A percentile compares a stretch with the other conserved stretches of the same genome.
Conservation (phyloP, 2,113 vertebrate species). For the Perca schrenkii region DNA sequence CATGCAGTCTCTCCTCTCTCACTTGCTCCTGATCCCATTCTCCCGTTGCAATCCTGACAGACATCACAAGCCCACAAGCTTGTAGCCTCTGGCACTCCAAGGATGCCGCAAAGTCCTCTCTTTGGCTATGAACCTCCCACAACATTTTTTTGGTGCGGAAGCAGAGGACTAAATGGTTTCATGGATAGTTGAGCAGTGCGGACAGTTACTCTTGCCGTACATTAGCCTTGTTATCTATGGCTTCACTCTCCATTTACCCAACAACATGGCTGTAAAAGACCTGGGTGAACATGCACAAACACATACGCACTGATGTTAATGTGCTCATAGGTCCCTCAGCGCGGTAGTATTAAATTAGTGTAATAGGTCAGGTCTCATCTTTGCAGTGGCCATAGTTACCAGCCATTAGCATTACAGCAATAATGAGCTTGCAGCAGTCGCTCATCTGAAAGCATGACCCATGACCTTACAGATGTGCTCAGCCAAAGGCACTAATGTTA, state of each 20-base stretch:
- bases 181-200: conserved; percentile 60
- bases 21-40: conserved; percentile 58
- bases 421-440: conserved; percentile 64
- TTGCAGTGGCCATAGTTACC: conserved; percentile 54
- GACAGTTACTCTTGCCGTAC: conserved; percentile 51
- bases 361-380: conserved; percentile 73
- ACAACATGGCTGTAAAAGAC: conserved; percentile 51
- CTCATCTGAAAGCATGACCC: conserved; percentile 65
- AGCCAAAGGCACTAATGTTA: conserved; percentile 49
- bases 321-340: conserved; percentile 38
- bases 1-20: conserved; percentile 70
- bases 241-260: conserved; percentile 71
- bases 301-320: conserved; percentile 47
- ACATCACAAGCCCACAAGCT: conserved; percentile 73
- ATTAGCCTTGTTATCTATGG: conserved; percentile 59
- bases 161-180: conserved; percentile 36
- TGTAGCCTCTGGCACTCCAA: conserved; percentile 53
- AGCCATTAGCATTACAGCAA: conserved; percentile 63
- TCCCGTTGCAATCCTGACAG: conserved; percentile 60
- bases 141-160: conserved; percentile 56
- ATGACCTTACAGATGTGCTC: conserved; percentile 52
- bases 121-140: conserved; percentile 49
- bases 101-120: conserved; percentile 51
- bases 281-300: conserved; percentile 45
- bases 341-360: conserved; percentile 66